A percentile compares a stretch with the other conserved stretches of the same genome.
These are phyloP conservation scores for Leucophenga varia DNA, from an alignment of 1,140 invertebrate genomes.

Conservation along the genomic window DNA sequence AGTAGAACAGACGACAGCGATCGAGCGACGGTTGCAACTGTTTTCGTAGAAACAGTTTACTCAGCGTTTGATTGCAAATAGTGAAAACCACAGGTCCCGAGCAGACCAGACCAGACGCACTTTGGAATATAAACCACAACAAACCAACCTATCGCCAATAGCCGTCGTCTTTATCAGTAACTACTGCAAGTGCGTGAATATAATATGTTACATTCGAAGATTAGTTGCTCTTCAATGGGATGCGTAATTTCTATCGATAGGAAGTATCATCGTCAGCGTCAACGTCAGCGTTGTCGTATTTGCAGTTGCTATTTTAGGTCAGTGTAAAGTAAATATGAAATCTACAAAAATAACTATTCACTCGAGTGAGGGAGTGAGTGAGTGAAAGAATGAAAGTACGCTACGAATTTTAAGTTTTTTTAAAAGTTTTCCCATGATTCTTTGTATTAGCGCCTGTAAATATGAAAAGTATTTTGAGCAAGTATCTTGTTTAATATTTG, in stretches of 20 bases:
- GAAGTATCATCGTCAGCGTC: too few species aligned
- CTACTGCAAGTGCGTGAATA: constrained; percentile 9
- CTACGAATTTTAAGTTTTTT: too few species aligned
- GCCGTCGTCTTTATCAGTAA: constrained; percentile 33
- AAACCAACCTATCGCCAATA: too few species aligned
- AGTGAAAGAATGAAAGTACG: too few species aligned
- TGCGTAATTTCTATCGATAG: constrained; percentile 35
- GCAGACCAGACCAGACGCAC: too few species aligned
- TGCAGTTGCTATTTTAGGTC: background rate
- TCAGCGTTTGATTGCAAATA: too few species aligned
- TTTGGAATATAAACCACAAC: constrained; percentile 47
- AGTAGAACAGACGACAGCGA: background rate
- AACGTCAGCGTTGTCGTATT: too few species aligned
- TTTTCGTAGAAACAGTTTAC: too few species aligned
- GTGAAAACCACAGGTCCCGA: constrained; percentile 1
- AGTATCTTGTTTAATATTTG: too few species aligned
- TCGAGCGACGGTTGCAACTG: background rate
- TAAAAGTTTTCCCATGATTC: too few species aligned
- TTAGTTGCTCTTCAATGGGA: constrained; percentile 32
- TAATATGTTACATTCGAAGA: background rate
- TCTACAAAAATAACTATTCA: background rate
- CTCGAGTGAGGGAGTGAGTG: background rate
- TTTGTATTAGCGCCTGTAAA: too few species aligned
- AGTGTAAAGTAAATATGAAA: background rate
- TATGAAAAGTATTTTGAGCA: too few species aligned